Conservation (phyloP, 2,113 vertebrate genomes). For the Lucifuga dentata region DNA sequence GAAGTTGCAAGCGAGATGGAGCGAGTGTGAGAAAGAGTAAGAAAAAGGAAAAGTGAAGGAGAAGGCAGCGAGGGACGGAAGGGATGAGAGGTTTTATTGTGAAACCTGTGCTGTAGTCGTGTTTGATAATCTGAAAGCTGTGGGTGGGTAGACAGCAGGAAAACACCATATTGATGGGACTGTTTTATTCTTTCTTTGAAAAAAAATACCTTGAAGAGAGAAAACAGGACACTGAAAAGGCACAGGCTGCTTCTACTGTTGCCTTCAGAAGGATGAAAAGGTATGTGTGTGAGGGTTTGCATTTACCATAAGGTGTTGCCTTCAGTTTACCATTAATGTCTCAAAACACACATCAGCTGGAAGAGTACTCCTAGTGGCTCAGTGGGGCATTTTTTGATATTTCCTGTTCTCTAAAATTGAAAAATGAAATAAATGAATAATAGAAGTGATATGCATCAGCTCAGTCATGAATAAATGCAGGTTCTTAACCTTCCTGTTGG, state of each 20-base stretch:
- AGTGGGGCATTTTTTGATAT: slow-evolving; percentile 12
- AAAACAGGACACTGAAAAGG: slow-evolving; percentile 37
- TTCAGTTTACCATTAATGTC: slow-evolving; percentile 27
- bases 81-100: slow-evolving; percentile 56
- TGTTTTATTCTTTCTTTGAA: slow-evolving; percentile 60
- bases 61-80: slow-evolving; percentile 27
- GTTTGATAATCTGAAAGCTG: slow-evolving; percentile 63
- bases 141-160: slow-evolving; percentile 67
- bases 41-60: slow-evolving; percentile 45
- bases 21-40: slow-evolving; percentile 20
- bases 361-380: slow-evolving; percentile 13
- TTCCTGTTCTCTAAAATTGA: slow-evolving; percentile 42
- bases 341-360: slow-evolving; percentile 38
- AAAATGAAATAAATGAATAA: slow-evolving; percentile 46
- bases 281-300: slow-evolving; percentile 5
- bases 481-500: slow-evolving; percentile 31
- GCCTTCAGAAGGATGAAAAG: slow-evolving; percentile 7
- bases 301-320: not conserved
- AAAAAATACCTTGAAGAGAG: slow-evolving; percentile 30
- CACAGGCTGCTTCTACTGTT: not conserved
- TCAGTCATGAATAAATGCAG: slow-evolving; percentile 54
- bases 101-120: slow-evolving; percentile 57
- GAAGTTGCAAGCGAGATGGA: not conserved
- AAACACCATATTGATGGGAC: slow-evolving; percentile 68
- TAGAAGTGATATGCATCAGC: slow-evolving; percentile 14